Conservation (phyloP, 2,797 vertebrate species). For the Ceryle rudis region DNA sequence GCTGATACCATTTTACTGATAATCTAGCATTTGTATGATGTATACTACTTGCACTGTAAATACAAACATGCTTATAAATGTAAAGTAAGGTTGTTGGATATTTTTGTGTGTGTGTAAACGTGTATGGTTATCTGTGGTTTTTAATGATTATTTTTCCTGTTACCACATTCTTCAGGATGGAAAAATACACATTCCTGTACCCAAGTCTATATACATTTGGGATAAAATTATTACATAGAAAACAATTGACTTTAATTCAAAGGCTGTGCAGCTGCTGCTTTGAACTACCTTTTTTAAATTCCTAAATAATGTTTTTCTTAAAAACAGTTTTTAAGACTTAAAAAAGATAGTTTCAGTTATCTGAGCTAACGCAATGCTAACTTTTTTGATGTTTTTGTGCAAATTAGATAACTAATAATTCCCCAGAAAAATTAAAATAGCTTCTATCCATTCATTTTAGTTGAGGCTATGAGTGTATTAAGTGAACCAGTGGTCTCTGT, state of each 20-base stretch:
- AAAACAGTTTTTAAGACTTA: neutral
- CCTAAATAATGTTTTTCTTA: neutral
- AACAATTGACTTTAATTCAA: neutral
- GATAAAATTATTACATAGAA: neutral
- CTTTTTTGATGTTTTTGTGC: neutral
- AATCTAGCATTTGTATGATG: neutral
- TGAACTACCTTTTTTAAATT: neutral
- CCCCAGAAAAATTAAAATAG: neutral
- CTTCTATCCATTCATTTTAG: neutral
- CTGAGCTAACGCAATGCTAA: neutral
- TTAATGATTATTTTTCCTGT: neutral
- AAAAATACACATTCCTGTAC: neutral
- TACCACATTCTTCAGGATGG: neutral
- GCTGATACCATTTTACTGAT: neutral
- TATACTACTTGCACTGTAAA: neutral
- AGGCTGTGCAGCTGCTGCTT: neutral
- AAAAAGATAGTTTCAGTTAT: neutral
- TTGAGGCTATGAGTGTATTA: neutral
- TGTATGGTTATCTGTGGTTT: neutral
- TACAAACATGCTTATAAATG: neutral
- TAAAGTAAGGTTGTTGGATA: neutral
- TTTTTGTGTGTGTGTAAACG: neutral
- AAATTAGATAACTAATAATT: neutral
- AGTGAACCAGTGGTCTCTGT: neutral
- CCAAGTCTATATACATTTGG: accelerated